Evolutionary conservation across 2,113 vertebrate genomes (phyloP), one percentile per base, ranked within the genome.

Genomic region (Menura novaehollandiae): DNA sequence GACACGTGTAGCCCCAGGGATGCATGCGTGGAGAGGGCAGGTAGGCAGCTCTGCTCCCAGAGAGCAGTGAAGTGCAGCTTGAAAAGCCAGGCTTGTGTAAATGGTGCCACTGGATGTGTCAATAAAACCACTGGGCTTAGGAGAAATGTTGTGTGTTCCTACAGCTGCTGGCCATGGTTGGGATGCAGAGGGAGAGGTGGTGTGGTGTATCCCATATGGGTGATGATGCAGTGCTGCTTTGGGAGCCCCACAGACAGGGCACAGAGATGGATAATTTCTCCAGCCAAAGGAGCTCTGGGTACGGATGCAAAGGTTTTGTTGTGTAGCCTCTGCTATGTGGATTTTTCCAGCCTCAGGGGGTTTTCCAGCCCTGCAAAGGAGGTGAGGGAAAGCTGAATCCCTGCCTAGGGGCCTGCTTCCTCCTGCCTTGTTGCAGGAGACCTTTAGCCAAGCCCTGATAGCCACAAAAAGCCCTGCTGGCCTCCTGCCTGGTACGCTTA

Each of bases 401-500:
- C 53, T 91, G 82, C 88, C 79, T 43, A 52, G 49, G 4, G 8
- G 51, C 53, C 69, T 87, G 71, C 56, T 91, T 88, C 64, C 69
- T 60, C 24, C 78, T 93, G 80, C 46, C 82, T 69, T 44, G n/a
- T 52, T 89, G 63, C 63, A 72, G 24, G 33, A 92, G 85, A 69
- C 84, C 79, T 97, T 95, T 86, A 91, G 80, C 91, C 68, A 83
- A 89, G 73, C 21, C 72, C 47, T 64, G 91, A 92, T 82, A 94
- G 73, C 84, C 87, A 81, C 75, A 96, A 72, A 95, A 80, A 95
- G 83, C 76, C 56, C 59, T 12, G 66, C 82, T 97, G 96, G 95
- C 95, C 85, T 80, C 85, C 26, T 97, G 93, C 93, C 96, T 96
- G 72, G 52, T 69, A 2, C 1, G 85, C 81, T 94, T 41, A 78